phyloP scores from a whole-genome alignment of 1,140 invertebrate genomes.

The Diprion similis region DNA sequence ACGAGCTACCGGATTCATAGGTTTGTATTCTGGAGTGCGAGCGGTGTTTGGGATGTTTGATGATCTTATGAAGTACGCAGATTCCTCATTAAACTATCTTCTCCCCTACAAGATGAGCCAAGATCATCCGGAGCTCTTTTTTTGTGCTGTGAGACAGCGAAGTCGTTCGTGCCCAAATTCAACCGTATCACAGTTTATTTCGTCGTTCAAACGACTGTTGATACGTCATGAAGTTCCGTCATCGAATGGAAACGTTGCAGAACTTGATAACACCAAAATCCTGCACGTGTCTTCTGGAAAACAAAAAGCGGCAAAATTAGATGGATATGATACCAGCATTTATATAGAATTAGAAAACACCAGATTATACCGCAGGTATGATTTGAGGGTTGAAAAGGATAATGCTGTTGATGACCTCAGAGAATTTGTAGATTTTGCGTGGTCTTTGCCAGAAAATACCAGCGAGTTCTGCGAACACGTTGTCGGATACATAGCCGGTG shows the following conservation, averaged over 20 bases:
- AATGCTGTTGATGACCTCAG: conserved; percentile 1
- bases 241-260: neutral
- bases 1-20: conserved; percentile 8
- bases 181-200: conserved; percentile 24
- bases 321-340: neutral
- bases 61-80: neutral
- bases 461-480: neutral
- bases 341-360: neutral
- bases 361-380: neutral
- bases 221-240: neutral
- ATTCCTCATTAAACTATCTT: conserved; percentile 18
- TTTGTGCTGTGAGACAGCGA: conserved; percentile 19
- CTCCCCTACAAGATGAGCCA: conserved; percentile 26
- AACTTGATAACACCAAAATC: neutral
- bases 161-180: conserved; percentile 26
- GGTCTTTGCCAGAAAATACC: neutral
- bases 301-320: neutral
- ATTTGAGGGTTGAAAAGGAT: neutral
- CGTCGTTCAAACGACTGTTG: conserved; percentile 23
- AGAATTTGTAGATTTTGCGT: neutral
- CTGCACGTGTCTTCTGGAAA: neutral
- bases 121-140: conserved; percentile 26
- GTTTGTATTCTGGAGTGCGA: conserved; percentile 11
- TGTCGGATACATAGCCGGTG: neutral
- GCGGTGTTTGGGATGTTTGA: conserved; percentile 14